Base-by-base conservation (phyloP, 2,113 vertebrate species). In the Talpa occidentalis region DNA sequence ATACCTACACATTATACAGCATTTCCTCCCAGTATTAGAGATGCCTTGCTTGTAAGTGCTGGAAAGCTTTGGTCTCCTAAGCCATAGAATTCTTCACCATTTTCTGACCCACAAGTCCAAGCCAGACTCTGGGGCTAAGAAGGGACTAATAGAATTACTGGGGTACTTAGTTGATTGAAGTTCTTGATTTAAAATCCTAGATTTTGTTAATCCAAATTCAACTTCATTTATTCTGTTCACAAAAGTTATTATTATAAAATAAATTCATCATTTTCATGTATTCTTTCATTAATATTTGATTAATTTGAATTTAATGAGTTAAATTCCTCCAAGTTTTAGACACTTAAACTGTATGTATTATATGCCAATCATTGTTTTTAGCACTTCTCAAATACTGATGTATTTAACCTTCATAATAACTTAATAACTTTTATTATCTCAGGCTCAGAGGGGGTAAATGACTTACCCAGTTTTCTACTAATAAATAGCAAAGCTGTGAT, bases 221-320 rank as follows among this genome's bases (percentile, higher is more conserved):
- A 74, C 32, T 64, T 83, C 85, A 95, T 26, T 81, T 91, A 88
- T 66, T 94, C 35, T 79, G 54, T 62, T 66, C 44, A 81, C 81
- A 80, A 91, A 88, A n/a, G n/a, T n/a, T n/a, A n/a, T 28, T 81
- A 74, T 24, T 80, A 62, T 42, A 52, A 40, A 69, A 69, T 28
- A 76, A 21, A 74, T 15, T 52, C 49, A 77, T 26, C 70, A 47
- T 44, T 91, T 82, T 47, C 67, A 42, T 40, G 64, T 40, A 32
- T 37, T 67, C 72, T 74, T 44, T 73, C 42, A 73, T 74, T 32
- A 44, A 47, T 74, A 47, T 74, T 47, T 74, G 44, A 10, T n/a
- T 35, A 40, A n/a, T 60, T 84, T n/a, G 84, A 60, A 8, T 28
- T 81, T 44, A 88, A 86, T 6, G 49, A 26, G 15, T 83, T 85